Evolutionary conservation across 1,140 invertebrate genomes (phyloP).

Genomic region (Bombus breviceps): DNA sequence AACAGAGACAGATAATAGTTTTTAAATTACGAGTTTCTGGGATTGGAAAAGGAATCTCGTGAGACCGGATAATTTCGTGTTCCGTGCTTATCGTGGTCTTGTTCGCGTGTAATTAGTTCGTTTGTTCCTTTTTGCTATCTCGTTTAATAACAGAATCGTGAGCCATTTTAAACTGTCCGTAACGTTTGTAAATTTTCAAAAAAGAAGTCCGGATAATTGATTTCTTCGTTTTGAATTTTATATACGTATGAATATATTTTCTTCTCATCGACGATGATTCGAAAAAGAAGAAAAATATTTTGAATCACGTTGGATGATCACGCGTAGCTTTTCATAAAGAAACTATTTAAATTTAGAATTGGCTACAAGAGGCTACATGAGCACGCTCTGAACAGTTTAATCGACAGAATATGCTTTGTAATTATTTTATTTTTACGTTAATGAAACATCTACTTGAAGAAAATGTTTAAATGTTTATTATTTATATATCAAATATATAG

Average conservation of each 20-base stretch:
- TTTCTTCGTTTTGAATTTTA: not conserved
- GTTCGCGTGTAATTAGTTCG: conserved; percentile 10
- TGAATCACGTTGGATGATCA: not conserved
- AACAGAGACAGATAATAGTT: not conserved
- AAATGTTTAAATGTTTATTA: not conserved
- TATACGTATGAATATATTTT: not conserved
- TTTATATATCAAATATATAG: not conserved
- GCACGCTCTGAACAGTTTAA: not conserved
- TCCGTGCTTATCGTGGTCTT: too few relatives aligned
- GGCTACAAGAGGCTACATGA: not conserved
- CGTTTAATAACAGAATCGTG: not conserved
- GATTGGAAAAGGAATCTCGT: conserved; percentile 1
- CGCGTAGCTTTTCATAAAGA: not conserved
- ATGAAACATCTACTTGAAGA: not conserved
- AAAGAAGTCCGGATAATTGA: not conserved
- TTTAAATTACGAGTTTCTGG: conserved; percentile 17
- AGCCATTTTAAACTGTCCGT: not conserved
- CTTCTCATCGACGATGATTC: not conserved
- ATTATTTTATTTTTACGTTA: not conserved
- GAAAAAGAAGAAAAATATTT: not conserved
- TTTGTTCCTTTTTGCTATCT: conserved; percentile 3
- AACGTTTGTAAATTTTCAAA: not conserved
- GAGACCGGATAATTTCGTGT: conserved; percentile 21
- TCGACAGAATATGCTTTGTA: not conserved
- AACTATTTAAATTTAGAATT: not conserved